These are phyloP conservation scores for Athalia cordata DNA, from an alignment of 2,888 invertebrate genomes.

Conservation along the genomic window DNA sequence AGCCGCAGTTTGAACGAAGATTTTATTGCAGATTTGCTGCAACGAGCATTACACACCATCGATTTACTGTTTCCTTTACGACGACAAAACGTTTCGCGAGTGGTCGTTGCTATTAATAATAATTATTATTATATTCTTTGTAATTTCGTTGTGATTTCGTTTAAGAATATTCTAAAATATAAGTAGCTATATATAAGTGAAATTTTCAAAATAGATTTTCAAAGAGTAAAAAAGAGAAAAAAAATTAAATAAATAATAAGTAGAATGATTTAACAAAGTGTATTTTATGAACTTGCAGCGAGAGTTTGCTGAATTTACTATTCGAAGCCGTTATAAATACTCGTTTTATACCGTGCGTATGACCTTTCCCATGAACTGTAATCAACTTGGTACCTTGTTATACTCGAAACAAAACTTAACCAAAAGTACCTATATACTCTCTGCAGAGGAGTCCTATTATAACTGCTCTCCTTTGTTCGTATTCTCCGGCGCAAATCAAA, in stretches of 20 bases:
- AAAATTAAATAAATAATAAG: no score
- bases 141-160: background rate
- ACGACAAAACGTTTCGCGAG: background rate
- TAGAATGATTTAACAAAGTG: no score
- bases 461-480: conserved; percentile 25
- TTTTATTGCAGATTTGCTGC: conserved; percentile 13
- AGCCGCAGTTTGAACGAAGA: background rate
- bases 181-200: no score
- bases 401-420: conserved; percentile 13
- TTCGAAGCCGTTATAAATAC: no score
- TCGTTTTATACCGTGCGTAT: conserved; percentile 9
- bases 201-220: background rate
- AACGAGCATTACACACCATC: background rate
- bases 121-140: background rate
- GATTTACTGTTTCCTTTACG: conserved; percentile 34
- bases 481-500: conserved; percentile 10
- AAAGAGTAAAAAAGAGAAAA: no score
- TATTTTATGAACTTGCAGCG: no score
- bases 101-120: background rate
- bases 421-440: background rate
- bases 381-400: conserved; percentile 34
- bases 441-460: background rate
- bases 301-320: no score
- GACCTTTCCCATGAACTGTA: conserved; percentile 41
- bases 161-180: no score